phyloP scores from a whole-genome alignment of 2,113 vertebrate genomes.

The Neotragus moschatus region DNA sequence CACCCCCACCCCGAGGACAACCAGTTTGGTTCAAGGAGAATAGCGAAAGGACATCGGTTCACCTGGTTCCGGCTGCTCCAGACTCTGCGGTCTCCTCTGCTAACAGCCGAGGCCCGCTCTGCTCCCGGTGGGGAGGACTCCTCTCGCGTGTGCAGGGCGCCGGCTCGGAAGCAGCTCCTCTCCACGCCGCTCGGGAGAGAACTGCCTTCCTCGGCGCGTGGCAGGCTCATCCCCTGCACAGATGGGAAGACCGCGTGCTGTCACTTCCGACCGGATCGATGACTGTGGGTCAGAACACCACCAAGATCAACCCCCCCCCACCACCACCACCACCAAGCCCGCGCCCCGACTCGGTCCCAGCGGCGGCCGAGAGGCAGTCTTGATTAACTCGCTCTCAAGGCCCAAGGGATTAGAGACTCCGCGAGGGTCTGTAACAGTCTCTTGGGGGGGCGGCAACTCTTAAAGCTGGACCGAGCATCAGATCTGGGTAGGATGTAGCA shows the following conservation, averaged over 20 bases:
- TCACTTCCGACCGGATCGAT: neutral
- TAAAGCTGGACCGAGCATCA: neutral
- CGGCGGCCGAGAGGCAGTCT: neutral
- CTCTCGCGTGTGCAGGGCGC: fast-evolving
- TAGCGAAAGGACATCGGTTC: neutral
- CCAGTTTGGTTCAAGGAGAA: neutral
- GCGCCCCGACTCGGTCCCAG: fast-evolving
- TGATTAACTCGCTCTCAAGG: neutral
- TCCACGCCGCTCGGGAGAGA: neutral
- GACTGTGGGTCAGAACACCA: neutral
- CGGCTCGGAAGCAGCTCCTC: neutral
- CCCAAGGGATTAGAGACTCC: neutral
- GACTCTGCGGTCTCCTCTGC: neutral
- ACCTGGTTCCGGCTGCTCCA: neutral
- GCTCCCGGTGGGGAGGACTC: neutral
- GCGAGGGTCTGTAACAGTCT: neutral
- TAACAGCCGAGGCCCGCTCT: neutral
- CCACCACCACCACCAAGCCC: neutral
- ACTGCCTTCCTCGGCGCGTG: too few relatives aligned
- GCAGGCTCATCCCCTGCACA: neutral
- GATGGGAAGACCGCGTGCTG: neutral
- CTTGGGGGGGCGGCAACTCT: neutral
- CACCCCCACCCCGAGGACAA: neutral
- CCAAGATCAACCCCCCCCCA: neutral
- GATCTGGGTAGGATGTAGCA: neutral